These are phyloP conservation scores for Actenoides hombroni DNA, from an alignment of 2,113 vertebrate species.

Conservation along the genomic window DNA sequence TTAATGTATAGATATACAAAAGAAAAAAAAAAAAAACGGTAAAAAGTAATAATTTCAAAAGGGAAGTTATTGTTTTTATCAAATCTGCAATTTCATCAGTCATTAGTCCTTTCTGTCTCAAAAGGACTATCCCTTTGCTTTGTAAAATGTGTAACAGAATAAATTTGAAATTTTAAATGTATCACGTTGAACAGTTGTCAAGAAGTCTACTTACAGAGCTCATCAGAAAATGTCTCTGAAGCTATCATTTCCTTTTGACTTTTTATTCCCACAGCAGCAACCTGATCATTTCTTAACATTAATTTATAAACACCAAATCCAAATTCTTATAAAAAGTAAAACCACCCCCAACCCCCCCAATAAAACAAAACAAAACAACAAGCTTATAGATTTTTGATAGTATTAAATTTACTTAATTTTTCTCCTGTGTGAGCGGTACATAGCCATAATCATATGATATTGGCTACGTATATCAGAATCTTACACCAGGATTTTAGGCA, in stretches of 20 bases:
- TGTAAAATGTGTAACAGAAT: neutral
- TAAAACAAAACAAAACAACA: neutral
- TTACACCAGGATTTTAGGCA: neutral
- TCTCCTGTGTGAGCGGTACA: neutral
- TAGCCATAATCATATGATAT: neutral
- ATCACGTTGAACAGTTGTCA: neutral
- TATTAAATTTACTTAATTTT: neutral
- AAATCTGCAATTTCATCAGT: neutral
- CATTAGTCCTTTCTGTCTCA: neutral
- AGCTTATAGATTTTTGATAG: fast-evolving
- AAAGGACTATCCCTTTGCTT: neutral
- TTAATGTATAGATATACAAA: neutral
- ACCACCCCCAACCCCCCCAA: fast-evolving
- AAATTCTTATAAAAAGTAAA: neutral
- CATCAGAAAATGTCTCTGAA: neutral
- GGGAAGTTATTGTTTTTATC: neutral
- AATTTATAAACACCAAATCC: neutral
- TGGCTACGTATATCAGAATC: neutral
- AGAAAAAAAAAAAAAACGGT: neutral
- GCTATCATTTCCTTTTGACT: neutral
- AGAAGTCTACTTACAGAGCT: neutral
- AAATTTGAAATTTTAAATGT: neutral
- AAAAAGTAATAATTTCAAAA: neutral
- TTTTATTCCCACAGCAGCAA: neutral
- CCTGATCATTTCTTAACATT: neutral